A percentile compares a stretch with the other conserved stretches of the same genome.
Conservation (phyloP, 2,113 vertebrate genomes). For the Promerops cafer region DNA sequence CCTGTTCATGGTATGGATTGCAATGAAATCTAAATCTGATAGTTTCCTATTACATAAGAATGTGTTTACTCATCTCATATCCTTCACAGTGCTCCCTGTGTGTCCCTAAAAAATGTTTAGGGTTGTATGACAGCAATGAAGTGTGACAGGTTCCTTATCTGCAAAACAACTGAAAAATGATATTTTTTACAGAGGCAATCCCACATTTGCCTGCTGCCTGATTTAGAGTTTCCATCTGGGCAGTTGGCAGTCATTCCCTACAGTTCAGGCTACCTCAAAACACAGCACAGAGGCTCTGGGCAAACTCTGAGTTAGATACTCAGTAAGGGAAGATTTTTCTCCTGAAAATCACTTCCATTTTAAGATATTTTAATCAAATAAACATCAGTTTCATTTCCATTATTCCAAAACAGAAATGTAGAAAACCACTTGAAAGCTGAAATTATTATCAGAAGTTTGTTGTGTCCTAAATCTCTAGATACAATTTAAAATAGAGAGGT, state of each 20-base stretch:
- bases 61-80: not conserved
- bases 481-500: not conserved
- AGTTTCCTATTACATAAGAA: not conserved
- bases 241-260: not conserved
- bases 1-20: not conserved
- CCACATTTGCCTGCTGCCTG: slow-evolving; percentile 8
- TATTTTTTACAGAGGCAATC: slow-evolving; percentile 16
- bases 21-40: not conserved
- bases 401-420: not conserved
- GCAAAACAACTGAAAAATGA: not conserved
- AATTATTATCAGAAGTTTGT: not conserved
- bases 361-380: not conserved
- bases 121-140: not conserved
- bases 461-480: not conserved
- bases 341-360: not conserved
- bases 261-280: not conserved
- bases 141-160: not conserved
- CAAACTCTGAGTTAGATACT: not conserved
- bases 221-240: slow-evolving; percentile 42
- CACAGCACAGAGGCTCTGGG: not conserved
- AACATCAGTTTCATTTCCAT: not conserved
- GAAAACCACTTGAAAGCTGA: not conserved
- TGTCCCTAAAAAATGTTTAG: not conserved
- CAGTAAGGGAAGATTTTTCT: not conserved
- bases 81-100: not conserved